Conservation (phyloP, 2,113 vertebrate genomes). For the Ivindomyrus marchei region DNA sequence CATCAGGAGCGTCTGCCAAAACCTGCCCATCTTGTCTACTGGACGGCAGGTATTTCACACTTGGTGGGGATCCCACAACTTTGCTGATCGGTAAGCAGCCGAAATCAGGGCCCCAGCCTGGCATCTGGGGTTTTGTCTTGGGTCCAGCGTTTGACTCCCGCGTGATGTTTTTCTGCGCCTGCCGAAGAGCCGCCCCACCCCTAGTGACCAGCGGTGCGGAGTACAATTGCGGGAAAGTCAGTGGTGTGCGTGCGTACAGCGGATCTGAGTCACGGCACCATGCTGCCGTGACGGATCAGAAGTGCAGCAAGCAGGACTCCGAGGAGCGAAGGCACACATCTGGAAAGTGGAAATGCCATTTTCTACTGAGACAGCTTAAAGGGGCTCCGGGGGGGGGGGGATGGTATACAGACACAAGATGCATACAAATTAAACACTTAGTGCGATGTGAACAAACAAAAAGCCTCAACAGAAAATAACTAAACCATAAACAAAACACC, state of each 20-base stretch:
- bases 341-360: neutral
- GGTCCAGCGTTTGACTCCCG: neutral
- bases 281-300: neutral
- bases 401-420: neutral
- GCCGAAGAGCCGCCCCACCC: neutral
- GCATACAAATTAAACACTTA: neutral
- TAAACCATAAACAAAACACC: neutral
- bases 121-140: neutral
- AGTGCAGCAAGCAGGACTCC: neutral
- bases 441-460: neutral
- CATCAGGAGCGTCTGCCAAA: neutral
- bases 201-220: neutral
- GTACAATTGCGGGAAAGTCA: neutral
- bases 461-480: neutral
- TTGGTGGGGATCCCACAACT: neutral
- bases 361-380: neutral
- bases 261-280: slow-evolving; percentile 38
- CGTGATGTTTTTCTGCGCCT: neutral
- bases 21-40: too few species aligned
- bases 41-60: neutral
- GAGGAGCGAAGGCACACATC: neutral
- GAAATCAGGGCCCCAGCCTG: neutral
- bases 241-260: slow-evolving; percentile 18
- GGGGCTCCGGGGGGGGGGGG: neutral
- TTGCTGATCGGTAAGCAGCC: neutral